phyloP scores from a whole-genome alignment of 2,888 invertebrate species.

The Eupeodes luniger region DNA sequence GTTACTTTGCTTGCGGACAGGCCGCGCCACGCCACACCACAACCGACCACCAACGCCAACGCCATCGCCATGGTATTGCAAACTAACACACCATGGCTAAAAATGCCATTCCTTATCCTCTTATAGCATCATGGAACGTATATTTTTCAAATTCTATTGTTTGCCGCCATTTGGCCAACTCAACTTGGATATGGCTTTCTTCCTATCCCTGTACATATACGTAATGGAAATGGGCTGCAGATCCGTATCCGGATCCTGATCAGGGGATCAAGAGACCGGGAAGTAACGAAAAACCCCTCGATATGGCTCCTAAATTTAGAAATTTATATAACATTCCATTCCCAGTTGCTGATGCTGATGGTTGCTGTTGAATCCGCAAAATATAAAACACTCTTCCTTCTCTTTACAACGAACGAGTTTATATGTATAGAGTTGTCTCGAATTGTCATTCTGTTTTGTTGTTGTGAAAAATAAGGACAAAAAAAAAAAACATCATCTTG shows the following conservation, averaged over 20 bases:
- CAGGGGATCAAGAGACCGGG: too few species aligned
- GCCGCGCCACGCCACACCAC: conserved; percentile 22
- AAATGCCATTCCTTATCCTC: conserved; percentile 66
- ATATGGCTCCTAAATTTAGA: conserved; percentile 71
- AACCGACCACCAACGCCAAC: background rate
- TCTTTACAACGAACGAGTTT: background rate
- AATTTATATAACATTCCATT: conserved; percentile 69
- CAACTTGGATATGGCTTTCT: conserved; percentile 15
- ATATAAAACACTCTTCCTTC: conserved; percentile 46
- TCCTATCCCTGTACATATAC: too few species aligned
- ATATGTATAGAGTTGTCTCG: conserved; percentile 15
- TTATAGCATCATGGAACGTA: background rate
- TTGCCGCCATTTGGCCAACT: conserved; percentile 52
- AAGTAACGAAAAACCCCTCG: conserved; percentile 20
- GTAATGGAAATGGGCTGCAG: conserved; percentile 7
- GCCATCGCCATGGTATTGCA: conserved; percentile 22
- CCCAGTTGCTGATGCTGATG: conserved; percentile 14
- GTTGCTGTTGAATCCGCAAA: conserved; percentile 53
- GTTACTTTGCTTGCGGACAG: conserved; percentile 55
- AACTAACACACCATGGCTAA: conserved; percentile 50
- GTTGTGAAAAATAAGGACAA: background rate
- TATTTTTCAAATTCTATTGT: conserved; percentile 59
- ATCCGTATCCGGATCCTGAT: background rate
- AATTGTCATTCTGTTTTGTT: conserved; percentile 51
- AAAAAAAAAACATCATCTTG: background rate